Conservation (phyloP, 2,797 vertebrate species). For the Triplophysa bombifrons region DNA sequence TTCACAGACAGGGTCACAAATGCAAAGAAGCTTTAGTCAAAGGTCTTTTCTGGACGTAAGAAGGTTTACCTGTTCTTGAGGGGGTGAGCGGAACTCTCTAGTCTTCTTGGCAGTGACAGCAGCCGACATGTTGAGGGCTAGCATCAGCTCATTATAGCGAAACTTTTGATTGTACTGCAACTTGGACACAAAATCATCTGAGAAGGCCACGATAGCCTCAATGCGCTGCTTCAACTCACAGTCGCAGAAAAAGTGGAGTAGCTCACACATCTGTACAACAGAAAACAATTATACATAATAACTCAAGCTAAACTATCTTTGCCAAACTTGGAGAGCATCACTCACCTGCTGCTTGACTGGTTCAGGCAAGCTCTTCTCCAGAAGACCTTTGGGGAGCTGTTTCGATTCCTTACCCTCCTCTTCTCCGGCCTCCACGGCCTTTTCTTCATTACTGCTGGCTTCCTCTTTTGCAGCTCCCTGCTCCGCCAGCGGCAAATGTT, state of each 20-base stretch:
- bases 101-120: slow-evolving; percentile 96
- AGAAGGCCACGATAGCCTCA: slow-evolving; percentile 96
- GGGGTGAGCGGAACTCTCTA: slow-evolving; percentile 97
- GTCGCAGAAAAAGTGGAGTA: slow-evolving; percentile 98
- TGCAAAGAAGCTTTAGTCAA: neutral
- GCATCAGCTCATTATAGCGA: slow-evolving; percentile 97
- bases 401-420: slow-evolving; percentile 86
- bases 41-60: neutral
- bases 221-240: slow-evolving; percentile 97
- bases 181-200: slow-evolving; percentile 93
- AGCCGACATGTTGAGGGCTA: slow-evolving; percentile 97
- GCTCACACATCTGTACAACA: slow-evolving; percentile 90
- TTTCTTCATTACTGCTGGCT: slow-evolving; percentile 87
- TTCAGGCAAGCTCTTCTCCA: slow-evolving; percentile 93
- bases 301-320: neutral
- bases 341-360: slow-evolving; percentile 93
- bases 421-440: slow-evolving; percentile 93
- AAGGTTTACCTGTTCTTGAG: slow-evolving; percentile 91
- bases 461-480: slow-evolving; percentile 80
- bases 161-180: slow-evolving; percentile 97
- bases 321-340: neutral
- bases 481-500: slow-evolving; percentile 64
- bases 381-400: slow-evolving; percentile 80
- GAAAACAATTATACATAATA: too few relatives aligned
- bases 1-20: too few relatives aligned